Percentiles rank a stretch among this genome's conserved stretches.
Evolutionary conservation across 2,797 vertebrate genomes (phyloP).

Genomic region (Tangara arthus): DNA sequence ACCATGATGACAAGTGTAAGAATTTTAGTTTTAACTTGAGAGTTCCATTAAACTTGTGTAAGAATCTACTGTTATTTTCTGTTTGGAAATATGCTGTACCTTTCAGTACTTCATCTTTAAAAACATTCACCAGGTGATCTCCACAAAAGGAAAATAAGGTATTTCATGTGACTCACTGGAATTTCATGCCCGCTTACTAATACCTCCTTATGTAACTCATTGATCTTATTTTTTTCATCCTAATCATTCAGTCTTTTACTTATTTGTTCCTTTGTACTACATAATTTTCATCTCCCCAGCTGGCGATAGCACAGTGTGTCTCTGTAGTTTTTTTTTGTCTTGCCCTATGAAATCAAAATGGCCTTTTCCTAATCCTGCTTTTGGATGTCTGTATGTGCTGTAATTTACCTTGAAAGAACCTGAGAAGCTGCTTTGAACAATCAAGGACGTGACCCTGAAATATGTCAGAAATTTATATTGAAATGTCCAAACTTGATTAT

Average conservation of each 20-base stretch:
- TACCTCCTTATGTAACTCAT: background rate
- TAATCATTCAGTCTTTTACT: background rate
- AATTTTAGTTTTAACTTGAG: background rate
- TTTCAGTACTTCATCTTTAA: background rate
- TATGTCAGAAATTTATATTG: background rate
- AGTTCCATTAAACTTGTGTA: background rate
- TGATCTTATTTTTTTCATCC: background rate
- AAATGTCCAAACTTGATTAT: background rate
- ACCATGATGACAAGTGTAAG: background rate
- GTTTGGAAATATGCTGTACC: background rate
- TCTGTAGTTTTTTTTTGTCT: background rate
- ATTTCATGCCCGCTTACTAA: background rate
- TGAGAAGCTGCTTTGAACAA: background rate
- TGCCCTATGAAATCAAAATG: background rate
- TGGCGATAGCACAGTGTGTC: background rate
- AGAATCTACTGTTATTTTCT: background rate
- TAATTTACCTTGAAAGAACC: background rate
- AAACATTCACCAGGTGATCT: background rate
- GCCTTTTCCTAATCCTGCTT: background rate
- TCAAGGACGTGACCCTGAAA: background rate
- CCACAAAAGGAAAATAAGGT: background rate
- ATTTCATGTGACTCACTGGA: fast-evolving
- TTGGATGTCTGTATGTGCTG: background rate
- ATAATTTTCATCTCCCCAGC: background rate
- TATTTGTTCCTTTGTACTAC: background rate